Evolutionary conservation across 1,140 invertebrate species (phyloP), one percentile per base, ranked within the genome.

Genomic region (Pararge aegeria): DNA sequence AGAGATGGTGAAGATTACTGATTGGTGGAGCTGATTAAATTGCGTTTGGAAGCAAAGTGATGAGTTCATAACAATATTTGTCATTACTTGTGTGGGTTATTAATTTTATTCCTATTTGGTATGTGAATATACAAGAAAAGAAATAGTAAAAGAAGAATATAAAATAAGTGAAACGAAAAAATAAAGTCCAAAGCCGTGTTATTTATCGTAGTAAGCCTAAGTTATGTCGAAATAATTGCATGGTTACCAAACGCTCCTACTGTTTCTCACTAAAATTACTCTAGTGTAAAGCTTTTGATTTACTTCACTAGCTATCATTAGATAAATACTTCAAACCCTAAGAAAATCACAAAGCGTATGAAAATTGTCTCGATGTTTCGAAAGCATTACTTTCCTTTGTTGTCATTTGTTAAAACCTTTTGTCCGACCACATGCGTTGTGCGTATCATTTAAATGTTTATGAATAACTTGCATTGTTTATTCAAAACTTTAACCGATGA

Each of bases 401-500:
- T 38, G 38, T 30, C 4, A 12, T 34, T 20, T 2, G 15, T 18
- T 19, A 56, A 21, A 51, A 55, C 53, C 59, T 51, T 46, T 51
- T 61, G 46, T 61, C 30, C 38, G 53, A 61, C 52, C 59, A 61
- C 59, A 61, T 61, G 59, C 53, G 5, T 61, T 46, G 18, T 21
- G 42, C 16, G 12, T 46, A 34, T 34, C 30, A 34, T 46, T 46
- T 16, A 40, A 16, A 20, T 21, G n/a, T 49, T 48, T 13, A 4
- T 49, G 46, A 29, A 29, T 29, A 27, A 27, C 3, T 12, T 46
- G 42, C 42, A 12, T 21, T 21, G 18, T 37, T 55, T 38, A 48
- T 27, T 27, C 30, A 50, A 55, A 50, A 29, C 24, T 3, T 24
- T 50, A 63, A 63, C 61, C 57, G 61, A 63, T 63, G 61, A 63